Evolutionary conservation across 2,113 vertebrate species (phyloP).

Genomic region (Procapra przewalskii): DNA sequence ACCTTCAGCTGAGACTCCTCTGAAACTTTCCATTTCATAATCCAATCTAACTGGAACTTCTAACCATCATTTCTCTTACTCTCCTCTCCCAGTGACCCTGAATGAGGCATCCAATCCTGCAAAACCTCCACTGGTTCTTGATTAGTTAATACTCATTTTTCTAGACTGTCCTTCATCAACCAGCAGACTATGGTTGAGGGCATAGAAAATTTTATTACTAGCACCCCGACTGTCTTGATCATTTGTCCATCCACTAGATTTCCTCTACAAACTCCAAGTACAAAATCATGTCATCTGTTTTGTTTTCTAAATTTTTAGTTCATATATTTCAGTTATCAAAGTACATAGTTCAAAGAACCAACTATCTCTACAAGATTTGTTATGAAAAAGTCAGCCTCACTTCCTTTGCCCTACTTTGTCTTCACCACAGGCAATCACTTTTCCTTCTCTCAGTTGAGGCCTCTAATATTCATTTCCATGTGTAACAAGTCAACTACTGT

Average conservation of each 20-base stretch:
- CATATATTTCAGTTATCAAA: not conserved
- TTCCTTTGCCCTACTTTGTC: not conserved
- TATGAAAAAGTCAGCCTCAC: not conserved
- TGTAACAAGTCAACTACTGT: not conserved
- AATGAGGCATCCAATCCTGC: not conserved
- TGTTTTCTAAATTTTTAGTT: not conserved
- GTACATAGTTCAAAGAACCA: not conserved
- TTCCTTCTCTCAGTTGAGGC: not conserved
- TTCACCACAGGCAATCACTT: not conserved
- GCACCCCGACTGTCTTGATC: not conserved
- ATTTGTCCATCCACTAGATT: not conserved
- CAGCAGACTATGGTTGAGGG: not conserved
- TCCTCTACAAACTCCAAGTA: not conserved
- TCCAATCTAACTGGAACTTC: not conserved
- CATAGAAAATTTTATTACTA: not conserved
- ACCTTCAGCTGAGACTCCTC: not conserved
- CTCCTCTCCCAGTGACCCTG: not conserved
- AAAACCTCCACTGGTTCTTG: not conserved
- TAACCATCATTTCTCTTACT: not conserved
- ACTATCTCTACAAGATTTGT: not conserved
- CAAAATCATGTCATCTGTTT: not conserved
- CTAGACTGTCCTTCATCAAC: not conserved
- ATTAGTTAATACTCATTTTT: not conserved
- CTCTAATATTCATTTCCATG: not conserved
- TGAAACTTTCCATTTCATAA: not conserved